Evolutionary conservation across 92 coral and sea anemone genomes (phyloP), one percentile per base, ranked within the genome.

Genomic region (Hydrozoanthus gracilis): DNA sequence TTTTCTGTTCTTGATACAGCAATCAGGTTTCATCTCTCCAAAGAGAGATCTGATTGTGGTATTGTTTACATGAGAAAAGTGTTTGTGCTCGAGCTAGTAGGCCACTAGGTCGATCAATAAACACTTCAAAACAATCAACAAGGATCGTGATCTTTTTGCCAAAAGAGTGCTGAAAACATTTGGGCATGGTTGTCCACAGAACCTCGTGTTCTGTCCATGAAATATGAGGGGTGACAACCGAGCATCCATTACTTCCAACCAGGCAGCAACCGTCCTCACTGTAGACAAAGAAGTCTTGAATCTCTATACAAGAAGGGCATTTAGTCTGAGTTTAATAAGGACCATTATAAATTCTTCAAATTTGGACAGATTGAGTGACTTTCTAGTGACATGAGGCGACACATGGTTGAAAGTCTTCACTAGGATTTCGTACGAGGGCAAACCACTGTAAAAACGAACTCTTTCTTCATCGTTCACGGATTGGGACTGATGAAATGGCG

Each of bases 111-210:
- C 91, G 78, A 27, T 27, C 39, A 27, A 27, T 27, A 27, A 27
- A 27, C 39, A 27, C 39, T 27, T 27, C 39, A 27, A 27, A 27
- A 27, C 39, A 27, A 54, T 82, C 88, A 70, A 89, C 71, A 13
- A 88, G 77, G 48, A 91, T 88, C 17, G 94, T 88, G 5, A 78
- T 88, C 71, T 65, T 89, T 16, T 73, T 82, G 39, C 16, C 90
- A 83, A 87, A 90, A 90, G n/a, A 87, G 85, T 50, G 60, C 65
- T 67, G 82, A 86, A 83, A 91, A 91, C 82, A 39, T 73, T 16
- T 27, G 39, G 93, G 93, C 93, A 91, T 91, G 56, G 91, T 91
- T 39, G 82, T 47, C 93, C 93, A 88, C 52, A 88, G 89, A 4
- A 64, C 83, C n/a, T 70, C 48, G 16, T 16, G 48, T 7, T 70